Base-by-base conservation (phyloP, 2,888 invertebrate genomes). In the Yponomeuta cagnagella region DNA sequence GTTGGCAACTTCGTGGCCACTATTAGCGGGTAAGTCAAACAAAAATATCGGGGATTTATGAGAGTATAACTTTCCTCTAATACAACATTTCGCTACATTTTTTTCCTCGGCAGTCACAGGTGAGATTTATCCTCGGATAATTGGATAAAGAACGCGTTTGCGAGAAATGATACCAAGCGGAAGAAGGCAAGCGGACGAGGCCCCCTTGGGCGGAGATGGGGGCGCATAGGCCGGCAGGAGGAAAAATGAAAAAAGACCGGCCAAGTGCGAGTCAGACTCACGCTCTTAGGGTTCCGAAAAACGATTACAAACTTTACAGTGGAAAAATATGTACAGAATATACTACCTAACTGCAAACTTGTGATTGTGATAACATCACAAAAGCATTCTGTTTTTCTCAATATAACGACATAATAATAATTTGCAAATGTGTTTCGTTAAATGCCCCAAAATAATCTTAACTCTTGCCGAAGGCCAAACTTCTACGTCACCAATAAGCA, bases 101-200 rank as follows among this genome's bases (percentile, higher is more conserved):
- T 88, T 58, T 88, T 86, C 88, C 87, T 82, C 84, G 79, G 84
- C 87, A 90, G 92, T 89, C 90, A 85, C 92, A 92, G 92, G 92
- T 92, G 92, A 91, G 89, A 92, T 90, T 91, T 92, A 92, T 92
- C 89, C 90, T 82, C 87, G 86, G 87, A 88, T 92, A 92, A 92
- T 92, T 92, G 92, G 92, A 91, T 92, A 90, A 90, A 90, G 89
- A 91, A 90, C 88, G 90, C 87, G 85, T 86, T 87, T 82, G 86
- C 86, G 89, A 85, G 86, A 87, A 85, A 85, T 90, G 90, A 90
- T 90, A 87, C 89, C 87, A 83, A 80, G 81, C 81, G 87, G 86
- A 86, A 87, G 80, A 79, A 80, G 80, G 82, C 80, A 79, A 79
- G 66, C 43, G 48, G 68, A 64, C 30, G 68, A 67, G 71, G 66